These are phyloP conservation scores for Drosophila guanche DNA, from an alignment of 1,140 invertebrate genomes.

Conservation along the genomic window DNA sequence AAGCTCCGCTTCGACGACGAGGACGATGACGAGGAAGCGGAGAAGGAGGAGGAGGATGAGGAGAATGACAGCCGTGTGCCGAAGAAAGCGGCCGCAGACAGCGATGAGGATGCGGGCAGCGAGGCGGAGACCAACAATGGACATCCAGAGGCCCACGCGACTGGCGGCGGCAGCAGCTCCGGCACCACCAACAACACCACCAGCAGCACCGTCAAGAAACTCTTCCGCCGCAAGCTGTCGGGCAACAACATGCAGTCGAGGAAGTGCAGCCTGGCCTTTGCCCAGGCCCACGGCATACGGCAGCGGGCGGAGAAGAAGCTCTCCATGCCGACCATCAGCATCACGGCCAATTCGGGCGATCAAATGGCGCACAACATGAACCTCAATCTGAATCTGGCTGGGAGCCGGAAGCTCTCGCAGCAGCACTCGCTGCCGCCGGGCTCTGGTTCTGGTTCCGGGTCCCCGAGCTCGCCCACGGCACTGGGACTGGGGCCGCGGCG, in stretches of 20 bases:
- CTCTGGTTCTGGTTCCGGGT: conserved; percentile 1
- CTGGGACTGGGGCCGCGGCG: conserved; percentile 43
- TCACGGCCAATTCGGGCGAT: conserved; percentile 66
- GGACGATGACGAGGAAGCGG: conserved; percentile 27
- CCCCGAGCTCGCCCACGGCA: conserved; percentile 9
- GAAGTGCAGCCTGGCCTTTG: conserved; percentile 80
- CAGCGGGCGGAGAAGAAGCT: conserved; percentile 69
- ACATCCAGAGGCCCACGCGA: background rate
- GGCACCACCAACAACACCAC: background rate
- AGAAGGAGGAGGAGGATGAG: conserved; percentile 21
- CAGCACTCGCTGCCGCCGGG: conserved; percentile 46
- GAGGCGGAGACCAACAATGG: conserved; percentile 41
- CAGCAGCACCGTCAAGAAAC: conserved; percentile 47
- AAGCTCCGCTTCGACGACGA: conserved; percentile 78
- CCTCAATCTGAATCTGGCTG: conserved; percentile 8
- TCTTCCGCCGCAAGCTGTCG: conserved; percentile 73
- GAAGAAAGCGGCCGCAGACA: conserved; percentile 1
- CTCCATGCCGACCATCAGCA: conserved; percentile 74
- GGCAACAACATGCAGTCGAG: conserved; percentile 67
- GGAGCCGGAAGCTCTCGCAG: conserved; percentile 47
- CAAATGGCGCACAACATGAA: conserved; percentile 33
- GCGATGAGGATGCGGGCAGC: conserved; percentile 49
- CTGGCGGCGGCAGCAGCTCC: background rate
- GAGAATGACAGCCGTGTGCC: conserved; percentile 23
- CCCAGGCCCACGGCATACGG: conserved; percentile 77